Evolutionary conservation across 2,888 invertebrate genomes (phyloP).

Genomic region (Helleia helle): DNA sequence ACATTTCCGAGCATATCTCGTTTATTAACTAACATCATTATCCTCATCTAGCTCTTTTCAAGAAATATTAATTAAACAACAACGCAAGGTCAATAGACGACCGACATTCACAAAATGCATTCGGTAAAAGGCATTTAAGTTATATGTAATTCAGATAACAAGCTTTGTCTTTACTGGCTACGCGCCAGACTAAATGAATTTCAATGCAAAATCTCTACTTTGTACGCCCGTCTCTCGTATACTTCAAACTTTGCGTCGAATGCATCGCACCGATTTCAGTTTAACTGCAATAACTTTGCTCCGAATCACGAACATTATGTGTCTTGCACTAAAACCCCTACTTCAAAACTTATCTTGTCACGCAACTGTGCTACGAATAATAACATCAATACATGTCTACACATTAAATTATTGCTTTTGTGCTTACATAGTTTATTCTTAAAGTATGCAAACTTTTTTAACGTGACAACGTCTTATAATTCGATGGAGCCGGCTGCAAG

Average conservation of each 20-base stretch:
- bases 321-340: constrained; percentile 15
- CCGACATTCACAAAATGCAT: constrained; percentile 10
- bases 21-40: too few species aligned
- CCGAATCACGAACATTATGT: constrained; percentile 17
- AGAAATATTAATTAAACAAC: constrained; percentile 4
- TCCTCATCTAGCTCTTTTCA: background rate
- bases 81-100: constrained; percentile 5
- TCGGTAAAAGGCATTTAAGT: constrained; percentile 16
- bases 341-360: constrained; percentile 16
- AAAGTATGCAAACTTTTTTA: too few species aligned
- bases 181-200: constrained; percentile 23
- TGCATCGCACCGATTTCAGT: constrained; percentile 18
- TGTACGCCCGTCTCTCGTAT: constrained; percentile 17
- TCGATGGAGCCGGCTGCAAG: too few species aligned
- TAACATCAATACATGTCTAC: too few species aligned
- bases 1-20: too few species aligned
- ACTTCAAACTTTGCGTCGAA: constrained; percentile 19
- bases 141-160: constrained; percentile 17
- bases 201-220: constrained; percentile 20
- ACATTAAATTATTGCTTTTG: too few species aligned
- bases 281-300: constrained; percentile 20
- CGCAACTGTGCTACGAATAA: too few species aligned
- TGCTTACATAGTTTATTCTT: too few species aligned
- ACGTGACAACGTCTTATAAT: too few species aligned
- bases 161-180: constrained; percentile 16